Percentiles rank a stretch among this genome's conserved stretches.
Evolutionary conservation across 2,113 vertebrate genomes (phyloP).

Genomic region (Tragelaphus buxtoni): DNA sequence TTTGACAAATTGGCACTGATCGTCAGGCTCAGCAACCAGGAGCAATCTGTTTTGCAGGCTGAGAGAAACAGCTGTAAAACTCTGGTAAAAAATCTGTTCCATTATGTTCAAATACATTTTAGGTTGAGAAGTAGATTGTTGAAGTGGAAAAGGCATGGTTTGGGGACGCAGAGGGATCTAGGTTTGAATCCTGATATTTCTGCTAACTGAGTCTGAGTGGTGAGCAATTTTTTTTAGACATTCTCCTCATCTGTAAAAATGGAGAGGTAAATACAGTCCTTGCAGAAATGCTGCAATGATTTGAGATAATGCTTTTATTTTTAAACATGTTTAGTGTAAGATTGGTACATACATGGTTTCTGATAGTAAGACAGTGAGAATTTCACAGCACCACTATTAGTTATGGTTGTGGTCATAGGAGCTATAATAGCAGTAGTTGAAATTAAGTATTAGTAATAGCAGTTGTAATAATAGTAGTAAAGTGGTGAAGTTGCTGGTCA

Average conservation of each 20-base stretch:
- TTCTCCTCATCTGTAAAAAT: neutral
- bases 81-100: neutral
- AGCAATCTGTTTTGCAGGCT: conserved; percentile 33
- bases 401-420: neutral
- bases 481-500: neutral
- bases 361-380: neutral
- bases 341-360: no score
- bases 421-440: no score
- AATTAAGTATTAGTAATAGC: neutral
- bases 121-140: neutral
- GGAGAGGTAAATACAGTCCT: neutral
- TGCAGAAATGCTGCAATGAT: neutral
- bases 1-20: neutral
- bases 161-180: neutral
- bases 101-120: neutral
- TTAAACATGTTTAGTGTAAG: neutral
- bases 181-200: neutral
- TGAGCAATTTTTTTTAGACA: neutral
- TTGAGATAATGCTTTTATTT: neutral
- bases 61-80: conserved; percentile 32
- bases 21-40: neutral
- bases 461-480: neutral
- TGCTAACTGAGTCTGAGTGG: neutral
- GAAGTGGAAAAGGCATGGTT: neutral
- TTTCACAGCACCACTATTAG: no score